phyloP scores from a whole-genome alignment of 2,113 vertebrate species.

The human region GRCh38 chr2:234216001-234216500 shows the following conservation, averaged over 20 bases:
- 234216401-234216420: neutral
- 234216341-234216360: too few species aligned
- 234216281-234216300: neutral
- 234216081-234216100: neutral
- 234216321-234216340: neutral
- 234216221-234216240: neutral
- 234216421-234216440: rapidly evolving
- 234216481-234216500: neutral
- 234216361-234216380: rapidly evolving
- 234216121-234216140: neutral
- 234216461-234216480: neutral
- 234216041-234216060: neutral
- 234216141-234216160: neutral
- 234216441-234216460: neutral
- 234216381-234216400: rapidly evolving
- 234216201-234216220: neutral
- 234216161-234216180: neutral
- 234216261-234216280: neutral
- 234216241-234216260: neutral
- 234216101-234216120: neutral
- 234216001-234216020: neutral
- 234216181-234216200: neutral
- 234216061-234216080: neutral
- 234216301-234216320: rapidly evolving
- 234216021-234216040: neutral